Conservation (phyloP, 2,113 vertebrate genomes). For the Calypte anna region DNA sequence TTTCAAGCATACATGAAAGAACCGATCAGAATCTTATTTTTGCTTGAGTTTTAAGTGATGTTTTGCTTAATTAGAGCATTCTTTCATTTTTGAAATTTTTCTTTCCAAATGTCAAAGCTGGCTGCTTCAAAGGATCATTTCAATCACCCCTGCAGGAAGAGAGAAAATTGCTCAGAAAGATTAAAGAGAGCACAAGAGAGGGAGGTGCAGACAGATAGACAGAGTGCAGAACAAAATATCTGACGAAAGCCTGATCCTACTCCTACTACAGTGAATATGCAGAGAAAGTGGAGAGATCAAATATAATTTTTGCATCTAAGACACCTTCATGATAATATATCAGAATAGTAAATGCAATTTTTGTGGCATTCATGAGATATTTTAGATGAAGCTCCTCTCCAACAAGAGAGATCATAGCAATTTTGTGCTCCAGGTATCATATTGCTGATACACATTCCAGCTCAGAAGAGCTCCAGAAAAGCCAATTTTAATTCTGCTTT, state of each 20-base stretch:
- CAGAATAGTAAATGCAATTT: background rate
- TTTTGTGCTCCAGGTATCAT: background rate
- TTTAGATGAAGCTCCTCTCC: background rate
- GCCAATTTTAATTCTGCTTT: background rate
- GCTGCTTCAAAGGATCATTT: slow-evolving; percentile 55
- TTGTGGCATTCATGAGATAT: background rate
- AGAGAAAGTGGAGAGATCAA: slow-evolving; percentile 8
- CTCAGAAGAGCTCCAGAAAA: slow-evolving; percentile 9
- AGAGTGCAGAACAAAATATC: slow-evolving; percentile 1
- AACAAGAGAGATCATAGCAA: background rate
- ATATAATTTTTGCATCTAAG: slow-evolving; percentile 20
- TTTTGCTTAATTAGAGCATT: slow-evolving; percentile 44
- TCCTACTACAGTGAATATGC: slow-evolving; percentile 18
- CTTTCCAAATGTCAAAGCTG: slow-evolving; percentile 20
- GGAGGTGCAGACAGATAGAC: slow-evolving; percentile 11
- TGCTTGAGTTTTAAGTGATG: slow-evolving; percentile 22
- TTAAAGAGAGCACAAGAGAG: background rate
- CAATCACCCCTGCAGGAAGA: slow-evolving; percentile 24
- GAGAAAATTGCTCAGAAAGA: slow-evolving; percentile 45
- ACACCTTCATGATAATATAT: background rate
- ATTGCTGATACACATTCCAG: background rate
- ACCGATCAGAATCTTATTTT: slow-evolving; percentile 16
- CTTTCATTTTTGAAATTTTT: background rate
- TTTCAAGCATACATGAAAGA: background rate
- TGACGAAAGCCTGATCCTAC: slow-evolving; percentile 4